Conservation (phyloP, 2,888 invertebrate species). For the Mesorhabditis spiculigera region DNA sequence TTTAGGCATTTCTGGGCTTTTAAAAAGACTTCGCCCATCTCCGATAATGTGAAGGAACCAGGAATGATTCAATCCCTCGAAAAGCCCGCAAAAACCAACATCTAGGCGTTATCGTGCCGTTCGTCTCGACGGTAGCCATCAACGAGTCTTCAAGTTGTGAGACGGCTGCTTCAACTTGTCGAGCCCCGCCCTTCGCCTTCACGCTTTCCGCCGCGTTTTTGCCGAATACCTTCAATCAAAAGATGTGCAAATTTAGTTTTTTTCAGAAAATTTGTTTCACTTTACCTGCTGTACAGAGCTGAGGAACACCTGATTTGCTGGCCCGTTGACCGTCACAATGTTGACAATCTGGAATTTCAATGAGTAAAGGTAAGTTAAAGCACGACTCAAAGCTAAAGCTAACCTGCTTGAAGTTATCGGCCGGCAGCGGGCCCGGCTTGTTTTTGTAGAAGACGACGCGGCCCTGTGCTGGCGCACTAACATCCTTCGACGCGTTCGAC, state of each 20-base stretch:
- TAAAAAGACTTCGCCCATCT: no score
- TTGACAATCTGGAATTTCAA: constrained; percentile 61
- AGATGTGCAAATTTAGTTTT: not conserved
- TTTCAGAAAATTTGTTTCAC: not conserved
- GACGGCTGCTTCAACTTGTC: constrained; percentile 37
- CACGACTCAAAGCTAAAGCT: not conserved
- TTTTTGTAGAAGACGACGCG: constrained; percentile 69
- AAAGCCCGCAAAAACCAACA: not conserved
- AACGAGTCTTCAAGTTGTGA: constrained; percentile 49
- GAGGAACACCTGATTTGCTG: constrained; percentile 68
- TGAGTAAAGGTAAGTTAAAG: not conserved
- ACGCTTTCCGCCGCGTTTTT: constrained; percentile 60
- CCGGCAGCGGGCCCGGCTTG: constrained; percentile 66
- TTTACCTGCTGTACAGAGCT: constrained; percentile 68
- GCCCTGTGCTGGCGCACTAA: constrained; percentile 16
- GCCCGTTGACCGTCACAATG: constrained; percentile 67
- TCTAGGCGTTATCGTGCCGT: constrained; percentile 3
- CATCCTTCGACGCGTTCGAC: constrained; percentile 37
- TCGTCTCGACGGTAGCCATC: constrained; percentile 30
- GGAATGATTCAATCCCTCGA: no score
- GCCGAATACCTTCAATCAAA: constrained; percentile 39
- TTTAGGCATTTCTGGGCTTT: no score
- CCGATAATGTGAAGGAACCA: no score
- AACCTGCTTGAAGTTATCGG: constrained; percentile 65
- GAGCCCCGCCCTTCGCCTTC: constrained; percentile 52